phyloP scores from a whole-genome alignment of 23 tunicate species.

The Clavelina lepadiformis region DNA sequence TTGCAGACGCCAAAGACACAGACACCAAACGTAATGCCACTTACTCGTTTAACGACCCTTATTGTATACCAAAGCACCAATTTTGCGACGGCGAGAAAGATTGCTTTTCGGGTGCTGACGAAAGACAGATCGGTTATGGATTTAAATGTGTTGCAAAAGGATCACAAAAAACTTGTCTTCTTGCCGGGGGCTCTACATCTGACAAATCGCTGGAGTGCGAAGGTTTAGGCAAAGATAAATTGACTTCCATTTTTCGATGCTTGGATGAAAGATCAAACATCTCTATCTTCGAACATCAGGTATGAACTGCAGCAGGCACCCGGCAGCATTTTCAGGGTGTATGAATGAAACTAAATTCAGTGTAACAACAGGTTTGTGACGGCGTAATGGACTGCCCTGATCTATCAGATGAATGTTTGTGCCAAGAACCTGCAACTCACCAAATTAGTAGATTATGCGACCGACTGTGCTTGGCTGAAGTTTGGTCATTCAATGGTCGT shows the following conservation, averaged over 20 bases:
- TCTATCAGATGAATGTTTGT: constrained; percentile 69
- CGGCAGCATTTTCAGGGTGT: no score
- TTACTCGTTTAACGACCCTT: constrained; percentile 23
- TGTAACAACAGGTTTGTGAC: constrained; percentile 69
- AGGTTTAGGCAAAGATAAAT: not conserved
- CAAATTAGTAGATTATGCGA: constrained; percentile 15
- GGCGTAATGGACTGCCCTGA: constrained; percentile 26
- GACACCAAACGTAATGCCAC: not conserved
- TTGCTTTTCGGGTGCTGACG: constrained; percentile 37
- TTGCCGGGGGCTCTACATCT: constrained; percentile 26
- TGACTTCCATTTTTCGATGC: constrained; percentile 10
- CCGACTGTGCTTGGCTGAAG: constrained; percentile 19
- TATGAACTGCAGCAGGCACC: not conserved
- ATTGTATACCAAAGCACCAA: constrained; percentile 31
- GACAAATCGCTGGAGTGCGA: constrained; percentile 41
- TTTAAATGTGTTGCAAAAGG: constrained; percentile 36
- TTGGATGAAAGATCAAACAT: constrained; percentile 1
- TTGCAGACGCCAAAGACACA: not conserved
- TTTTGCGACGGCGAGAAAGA: constrained; percentile 52
- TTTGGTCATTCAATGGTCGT: no score
- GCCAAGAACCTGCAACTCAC: constrained; percentile 17
- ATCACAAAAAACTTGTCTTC: constrained; percentile 26
- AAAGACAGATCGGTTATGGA: constrained; percentile 35
- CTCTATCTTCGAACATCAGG: constrained; percentile 14
- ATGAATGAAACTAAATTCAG: no score